phyloP scores from a whole-genome alignment of 2,888 invertebrate genomes.

The Ophraella communa region DNA sequence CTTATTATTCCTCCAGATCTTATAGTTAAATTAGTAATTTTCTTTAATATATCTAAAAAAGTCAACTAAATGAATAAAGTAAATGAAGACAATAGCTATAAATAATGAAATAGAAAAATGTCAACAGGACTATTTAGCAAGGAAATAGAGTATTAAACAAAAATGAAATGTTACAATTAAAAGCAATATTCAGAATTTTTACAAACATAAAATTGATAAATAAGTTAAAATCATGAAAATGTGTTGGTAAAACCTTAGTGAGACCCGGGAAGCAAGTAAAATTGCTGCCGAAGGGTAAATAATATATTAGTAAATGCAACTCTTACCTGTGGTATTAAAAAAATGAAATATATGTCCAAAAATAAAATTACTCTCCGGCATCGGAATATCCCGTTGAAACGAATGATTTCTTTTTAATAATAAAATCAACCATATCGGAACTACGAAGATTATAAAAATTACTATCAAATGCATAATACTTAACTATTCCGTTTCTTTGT shows the following conservation, averaged over 20 bases:
- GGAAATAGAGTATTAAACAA: too few relatives aligned
- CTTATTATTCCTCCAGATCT: slow-evolving; percentile 24
- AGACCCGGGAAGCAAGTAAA: not conserved
- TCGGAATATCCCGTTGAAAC: not conserved
- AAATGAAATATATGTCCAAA: slow-evolving; percentile 3
- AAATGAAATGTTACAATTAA: too few relatives aligned
- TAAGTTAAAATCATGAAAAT: too few relatives aligned
- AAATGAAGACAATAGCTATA: not conserved
- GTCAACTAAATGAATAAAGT: not conserved
- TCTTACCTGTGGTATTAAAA: slow-evolving; percentile 3
- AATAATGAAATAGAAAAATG: not conserved
- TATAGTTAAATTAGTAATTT: slow-evolving; percentile 12
- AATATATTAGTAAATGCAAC: not conserved
- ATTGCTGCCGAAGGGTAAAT: not conserved
- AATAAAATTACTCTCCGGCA: slow-evolving; percentile 3
- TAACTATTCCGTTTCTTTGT: too few relatives aligned
- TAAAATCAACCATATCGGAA: not conserved
- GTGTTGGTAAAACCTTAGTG: too few relatives aligned
- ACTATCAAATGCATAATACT: not conserved
- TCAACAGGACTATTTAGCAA: not conserved
- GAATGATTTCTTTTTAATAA: not conserved
- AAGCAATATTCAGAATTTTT: too few relatives aligned
- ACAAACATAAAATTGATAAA: too few relatives aligned
- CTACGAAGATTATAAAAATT: not conserved
- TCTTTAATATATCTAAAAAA: slow-evolving; percentile 18